Base-by-base conservation (phyloP, 2,113 vertebrate species). In the Corythornis madagascariensis region DNA sequence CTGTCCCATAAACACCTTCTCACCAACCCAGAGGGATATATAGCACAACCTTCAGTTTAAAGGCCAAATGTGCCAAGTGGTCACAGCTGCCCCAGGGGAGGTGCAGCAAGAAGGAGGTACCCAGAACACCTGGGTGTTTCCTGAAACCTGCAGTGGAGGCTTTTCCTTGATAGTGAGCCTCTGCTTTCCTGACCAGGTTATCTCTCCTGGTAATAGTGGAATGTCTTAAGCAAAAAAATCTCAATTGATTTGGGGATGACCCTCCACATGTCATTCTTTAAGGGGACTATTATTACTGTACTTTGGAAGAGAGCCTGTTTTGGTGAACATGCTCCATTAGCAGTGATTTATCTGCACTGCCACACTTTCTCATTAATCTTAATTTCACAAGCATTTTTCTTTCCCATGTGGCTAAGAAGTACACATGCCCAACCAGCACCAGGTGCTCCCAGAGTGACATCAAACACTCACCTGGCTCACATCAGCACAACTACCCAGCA, bases 321-420 rank as follows among this genome's bases (percentile, higher is more conserved):
- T 33, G 25, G 50, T 10, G 19, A 69, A 26, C 61, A 35, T 21
- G 83, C 43, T 40, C 55, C 6, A 1, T 78, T 71, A 94, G 66
- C 18, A 31, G 25, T 83, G 90, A 97, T 95, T 92, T 81, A 93
- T 90, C 74, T 79, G 33, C 45, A n/a, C 50, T 70, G 55, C 5
- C 73, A 42, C 55, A 11, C 50, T 82, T 89, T 82, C 83, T 42
- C 42, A 76, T 84, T 83, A 48, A 66, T 84, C 93, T 82, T 47
- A 1, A 82, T 82, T 74, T 57, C 42, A 43, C 56, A 72, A 47
- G 26, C 2, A 25, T 86, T 81, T 89, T 72, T 48, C 43, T 78
- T 22, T 56, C 61, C 57, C 53, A 11, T 3, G 2, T 33, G 28
- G 53, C 48, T 55, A 28, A 50, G 57, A 65, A 35, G 38, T 83